phyloP scores from a whole-genome alignment of 2,113 vertebrate genomes.

The Uropsilus gracilis region DNA sequence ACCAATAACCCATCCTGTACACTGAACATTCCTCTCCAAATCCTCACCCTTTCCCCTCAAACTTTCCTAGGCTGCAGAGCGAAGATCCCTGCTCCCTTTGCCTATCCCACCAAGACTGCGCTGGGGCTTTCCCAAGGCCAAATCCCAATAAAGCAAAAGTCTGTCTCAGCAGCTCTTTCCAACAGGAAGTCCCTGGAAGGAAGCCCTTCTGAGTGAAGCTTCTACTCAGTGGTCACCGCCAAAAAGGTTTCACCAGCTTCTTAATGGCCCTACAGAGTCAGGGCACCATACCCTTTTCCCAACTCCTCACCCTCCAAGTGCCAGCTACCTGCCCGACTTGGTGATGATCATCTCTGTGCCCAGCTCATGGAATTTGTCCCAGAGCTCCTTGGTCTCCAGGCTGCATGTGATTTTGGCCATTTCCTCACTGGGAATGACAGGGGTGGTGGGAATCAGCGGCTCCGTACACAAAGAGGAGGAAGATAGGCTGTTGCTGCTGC shows the following conservation, averaged over 20 bases:
- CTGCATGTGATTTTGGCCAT: constrained; percentile 98
- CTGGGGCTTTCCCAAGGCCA: background rate
- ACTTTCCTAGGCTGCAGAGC: too few relatives aligned
- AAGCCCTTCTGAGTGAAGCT: too few relatives aligned
- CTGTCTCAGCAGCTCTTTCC: background rate
- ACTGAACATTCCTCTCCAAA: background rate
- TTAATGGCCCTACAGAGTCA: background rate
- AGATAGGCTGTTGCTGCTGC: constrained; percentile 82
- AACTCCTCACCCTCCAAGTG: background rate
- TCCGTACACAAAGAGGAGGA: constrained; percentile 93
- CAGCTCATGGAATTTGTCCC: constrained; percentile 99
- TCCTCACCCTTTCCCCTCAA: fast-evolving
- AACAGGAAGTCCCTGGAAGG: background rate
- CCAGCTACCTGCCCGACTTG: constrained; percentile 95
- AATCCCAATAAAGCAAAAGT: background rate
- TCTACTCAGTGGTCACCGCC: background rate
- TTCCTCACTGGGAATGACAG: constrained; percentile 95
- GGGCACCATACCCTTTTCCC: background rate
- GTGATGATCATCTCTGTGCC: constrained; percentile 99
- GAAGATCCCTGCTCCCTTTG: background rate
- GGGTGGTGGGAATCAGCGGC: constrained; percentile 96
- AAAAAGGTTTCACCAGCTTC: background rate
- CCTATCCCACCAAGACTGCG: background rate
- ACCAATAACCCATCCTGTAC: fast-evolving
- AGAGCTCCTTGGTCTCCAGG: constrained; percentile 98